phyloP scores from a whole-genome alignment of 1,140 invertebrate genomes.

The Aphis gossypii region DNA sequence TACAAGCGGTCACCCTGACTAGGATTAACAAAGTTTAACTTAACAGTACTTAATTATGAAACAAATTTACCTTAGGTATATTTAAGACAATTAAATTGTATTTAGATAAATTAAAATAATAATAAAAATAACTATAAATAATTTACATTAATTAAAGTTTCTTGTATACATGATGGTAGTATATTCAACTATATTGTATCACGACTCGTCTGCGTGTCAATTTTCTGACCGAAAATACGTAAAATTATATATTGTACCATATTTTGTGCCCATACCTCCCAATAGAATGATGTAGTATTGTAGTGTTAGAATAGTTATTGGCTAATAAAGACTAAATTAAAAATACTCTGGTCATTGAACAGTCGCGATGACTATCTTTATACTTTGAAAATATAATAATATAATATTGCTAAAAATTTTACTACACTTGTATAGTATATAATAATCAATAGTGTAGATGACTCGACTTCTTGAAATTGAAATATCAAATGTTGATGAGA shows the following conservation, averaged over 20 bases:
- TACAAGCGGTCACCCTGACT: not conserved
- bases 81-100: not conserved
- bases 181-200: slow-evolving; percentile 26
- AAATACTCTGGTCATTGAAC: too few relatives aligned
- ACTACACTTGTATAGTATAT: too few relatives aligned
- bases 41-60: not conserved
- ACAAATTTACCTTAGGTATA: not conserved
- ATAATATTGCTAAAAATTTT: too few relatives aligned
- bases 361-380: too few relatives aligned
- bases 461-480: too few relatives aligned
- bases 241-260: not conserved
- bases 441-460: too few relatives aligned
- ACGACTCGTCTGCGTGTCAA: not conserved
- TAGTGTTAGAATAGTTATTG: not conserved
- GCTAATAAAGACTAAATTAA: not conserved
- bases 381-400: too few relatives aligned
- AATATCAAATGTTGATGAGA: too few relatives aligned
- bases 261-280: too few relatives aligned
- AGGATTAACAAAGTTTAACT: not conserved
- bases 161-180: not conserved
- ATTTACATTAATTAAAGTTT: not conserved
- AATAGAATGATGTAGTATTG: not conserved
- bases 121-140: not conserved
- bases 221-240: slow-evolving; percentile 5
- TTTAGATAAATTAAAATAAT: not conserved